Percentiles rank a stretch among this genome's conserved stretches.
These are phyloP conservation scores for Falco rusticolus DNA, from an alignment of 2,797 vertebrate genomes.

Conservation along the genomic window DNA sequence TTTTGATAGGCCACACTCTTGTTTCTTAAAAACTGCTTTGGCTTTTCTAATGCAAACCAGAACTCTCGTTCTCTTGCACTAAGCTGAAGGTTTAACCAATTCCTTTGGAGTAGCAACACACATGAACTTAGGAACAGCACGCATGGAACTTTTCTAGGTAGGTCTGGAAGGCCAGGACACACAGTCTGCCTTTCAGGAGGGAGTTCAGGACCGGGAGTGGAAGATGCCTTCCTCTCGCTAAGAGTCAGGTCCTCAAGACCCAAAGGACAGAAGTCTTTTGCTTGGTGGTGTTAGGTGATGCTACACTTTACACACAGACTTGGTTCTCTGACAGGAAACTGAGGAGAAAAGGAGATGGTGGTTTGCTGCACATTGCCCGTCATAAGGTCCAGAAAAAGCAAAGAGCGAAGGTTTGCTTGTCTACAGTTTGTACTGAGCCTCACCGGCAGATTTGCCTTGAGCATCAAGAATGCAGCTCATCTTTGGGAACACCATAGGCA, in stretches of 20 bases:
- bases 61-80: neutral
- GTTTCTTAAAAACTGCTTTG: neutral
- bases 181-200: neutral
- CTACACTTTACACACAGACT: neutral
- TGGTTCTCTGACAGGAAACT: neutral
- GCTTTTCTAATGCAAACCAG: neutral
- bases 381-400: neutral
- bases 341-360: neutral
- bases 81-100: neutral
- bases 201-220: neutral
- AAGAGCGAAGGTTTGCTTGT: neutral
- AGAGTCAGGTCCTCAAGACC: neutral
- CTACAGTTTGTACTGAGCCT: neutral
- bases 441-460: neutral
- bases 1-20: no score
- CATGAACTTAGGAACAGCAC: neutral
- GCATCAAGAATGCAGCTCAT: neutral
- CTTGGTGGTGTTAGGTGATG: no score
- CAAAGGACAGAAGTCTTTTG: neutral
- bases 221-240: neutral
- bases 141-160: no score
- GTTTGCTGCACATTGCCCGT: fast-evolving
- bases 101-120: neutral
- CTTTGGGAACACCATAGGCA: neutral
- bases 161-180: neutral